Evolutionary conservation across 2,113 vertebrate species (phyloP), one percentile per base, ranked within the genome.

Genomic region (Entosphenus tridentatus): DNA sequence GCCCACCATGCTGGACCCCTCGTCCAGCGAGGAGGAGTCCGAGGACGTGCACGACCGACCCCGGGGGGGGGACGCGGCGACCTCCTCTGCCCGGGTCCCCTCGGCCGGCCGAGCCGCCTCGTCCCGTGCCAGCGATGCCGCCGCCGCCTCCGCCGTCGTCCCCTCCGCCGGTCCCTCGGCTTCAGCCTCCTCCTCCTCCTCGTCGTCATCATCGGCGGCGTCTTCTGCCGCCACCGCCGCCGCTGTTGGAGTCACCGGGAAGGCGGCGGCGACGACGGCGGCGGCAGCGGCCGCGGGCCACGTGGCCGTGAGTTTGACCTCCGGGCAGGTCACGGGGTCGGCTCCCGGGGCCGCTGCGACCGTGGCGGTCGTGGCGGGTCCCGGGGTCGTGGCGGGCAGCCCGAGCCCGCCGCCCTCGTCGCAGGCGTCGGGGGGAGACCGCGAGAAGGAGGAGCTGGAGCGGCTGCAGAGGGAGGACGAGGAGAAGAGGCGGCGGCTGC

Each of bases 361-460:
- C 83, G 8, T 2, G 8, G 62, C n/a, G n/a, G 62, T n/a, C 62
- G n/a, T 10, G 62, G n/a, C 62, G 8, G 62, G 62, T 9, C 62
- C n/a, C n/a, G n/a, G 18, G 18, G 62, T 65, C 62, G n/a, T 3
- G 73, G 62, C 62, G 8, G 62, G 8, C 62, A 65, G 62, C 62
- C 62, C 62, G 62, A 65, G 62, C 62, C 62, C n/a, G 62, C 18
- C 62, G 62, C 62, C 18, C 8, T 18, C 62, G 8, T 39, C 39
- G 73, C 39, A 39, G 67, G 70, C 70, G 72, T 56, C 70, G 86
- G 83, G 57, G 72, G 87, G 86, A 75, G 90, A 95, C 79, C 95
- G 91, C 74, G 90, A 95, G 78, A 93, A 90, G 71, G 90, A 96
- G 59, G 90, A 96, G 77, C 76, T 91, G 75, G 88, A 96, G 80